Percentiles rank a stretch among this genome's conserved stretches.
phyloP scores from a whole-genome alignment of 2,797 vertebrate genomes.

The Syncerus caffer region DNA sequence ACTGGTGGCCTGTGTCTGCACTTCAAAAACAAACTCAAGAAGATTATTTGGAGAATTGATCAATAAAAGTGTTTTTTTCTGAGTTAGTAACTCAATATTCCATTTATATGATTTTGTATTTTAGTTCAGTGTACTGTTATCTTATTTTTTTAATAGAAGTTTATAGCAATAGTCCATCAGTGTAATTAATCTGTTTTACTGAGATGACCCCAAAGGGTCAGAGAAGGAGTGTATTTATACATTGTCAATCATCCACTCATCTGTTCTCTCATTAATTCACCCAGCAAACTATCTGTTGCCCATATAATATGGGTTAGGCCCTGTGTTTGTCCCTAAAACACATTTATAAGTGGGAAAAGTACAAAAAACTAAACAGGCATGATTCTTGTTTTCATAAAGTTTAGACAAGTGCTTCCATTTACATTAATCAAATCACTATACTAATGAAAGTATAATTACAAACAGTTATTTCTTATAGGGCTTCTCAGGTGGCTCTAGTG shows the following conservation, averaged over 20 bases:
- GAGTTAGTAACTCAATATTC: background rate
- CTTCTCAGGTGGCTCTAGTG: background rate
- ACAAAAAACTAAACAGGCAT: background rate
- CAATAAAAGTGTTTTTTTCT: background rate
- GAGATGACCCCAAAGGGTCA: background rate
- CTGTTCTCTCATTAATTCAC: background rate
- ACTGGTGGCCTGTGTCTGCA: background rate
- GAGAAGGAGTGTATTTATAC: constrained; percentile 1
- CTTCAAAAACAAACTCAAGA: background rate
- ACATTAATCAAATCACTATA: background rate
- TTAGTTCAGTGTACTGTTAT: background rate
- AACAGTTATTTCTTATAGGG: background rate
- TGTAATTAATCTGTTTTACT: background rate
- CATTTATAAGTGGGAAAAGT: background rate
- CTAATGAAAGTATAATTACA: background rate
- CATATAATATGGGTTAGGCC: background rate
- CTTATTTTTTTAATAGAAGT: background rate
- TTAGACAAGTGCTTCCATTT: background rate
- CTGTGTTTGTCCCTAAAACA: background rate
- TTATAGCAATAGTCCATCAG: constrained; percentile 3
- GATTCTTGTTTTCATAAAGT: background rate
- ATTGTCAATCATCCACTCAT: background rate
- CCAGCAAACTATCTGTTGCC: background rate
- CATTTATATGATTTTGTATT: background rate
- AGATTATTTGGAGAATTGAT: background rate